A percentile compares a stretch with the other conserved stretches of the same genome.
These are phyloP conservation scores for Channa striata DNA, from an alignment of 2,797 vertebrate species.

Conservation along the genomic window DNA sequence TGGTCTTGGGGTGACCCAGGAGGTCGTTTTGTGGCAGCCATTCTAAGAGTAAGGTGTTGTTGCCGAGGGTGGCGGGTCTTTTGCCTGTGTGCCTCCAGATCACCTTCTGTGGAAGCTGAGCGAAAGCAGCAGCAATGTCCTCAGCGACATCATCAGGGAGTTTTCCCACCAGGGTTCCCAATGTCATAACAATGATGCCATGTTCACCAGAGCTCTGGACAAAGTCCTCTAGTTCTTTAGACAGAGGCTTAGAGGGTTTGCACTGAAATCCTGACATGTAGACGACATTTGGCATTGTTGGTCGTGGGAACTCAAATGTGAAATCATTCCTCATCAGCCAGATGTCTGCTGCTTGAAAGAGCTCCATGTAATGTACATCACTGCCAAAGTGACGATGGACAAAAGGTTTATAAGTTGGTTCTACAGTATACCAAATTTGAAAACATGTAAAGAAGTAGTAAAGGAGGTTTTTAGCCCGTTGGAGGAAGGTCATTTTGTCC, in stretches of 20 bases:
- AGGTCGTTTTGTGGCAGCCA: conserved; percentile 80
- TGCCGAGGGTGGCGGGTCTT: conserved; percentile 65
- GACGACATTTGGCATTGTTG: conserved; percentile 80
- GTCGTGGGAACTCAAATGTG: conserved; percentile 76
- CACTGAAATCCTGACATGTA: conserved; percentile 83
- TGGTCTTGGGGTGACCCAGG: conserved; percentile 74
- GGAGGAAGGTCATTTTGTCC: conserved; percentile 68
- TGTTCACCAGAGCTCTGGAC: conserved; percentile 73
- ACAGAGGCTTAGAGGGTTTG: conserved; percentile 70
- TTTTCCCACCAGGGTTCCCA: conserved; percentile 66
- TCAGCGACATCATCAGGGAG: conserved; percentile 68
- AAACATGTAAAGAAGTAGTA: conserved; percentile 36
- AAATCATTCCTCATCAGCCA: conserved; percentile 82
- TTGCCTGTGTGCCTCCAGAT: conserved; percentile 73
- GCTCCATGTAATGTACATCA: conserved; percentile 70
- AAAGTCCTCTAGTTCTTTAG: conserved; percentile 71
- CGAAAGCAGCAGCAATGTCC: conserved; percentile 72
- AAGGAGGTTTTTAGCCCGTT: conserved; percentile 55
- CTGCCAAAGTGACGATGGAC: conserved; percentile 70
- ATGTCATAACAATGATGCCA: conserved; percentile 77
- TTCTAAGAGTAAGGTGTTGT: conserved; percentile 73
- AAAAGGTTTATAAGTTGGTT: conserved; percentile 55
- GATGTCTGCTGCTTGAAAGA: conserved; percentile 77
- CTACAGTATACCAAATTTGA: conserved; percentile 35
- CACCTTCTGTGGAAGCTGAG: conserved; percentile 75